These are phyloP conservation scores for Tachycineta bicolor DNA, from an alignment of 2,113 vertebrate genomes.

Conservation along the genomic window DNA sequence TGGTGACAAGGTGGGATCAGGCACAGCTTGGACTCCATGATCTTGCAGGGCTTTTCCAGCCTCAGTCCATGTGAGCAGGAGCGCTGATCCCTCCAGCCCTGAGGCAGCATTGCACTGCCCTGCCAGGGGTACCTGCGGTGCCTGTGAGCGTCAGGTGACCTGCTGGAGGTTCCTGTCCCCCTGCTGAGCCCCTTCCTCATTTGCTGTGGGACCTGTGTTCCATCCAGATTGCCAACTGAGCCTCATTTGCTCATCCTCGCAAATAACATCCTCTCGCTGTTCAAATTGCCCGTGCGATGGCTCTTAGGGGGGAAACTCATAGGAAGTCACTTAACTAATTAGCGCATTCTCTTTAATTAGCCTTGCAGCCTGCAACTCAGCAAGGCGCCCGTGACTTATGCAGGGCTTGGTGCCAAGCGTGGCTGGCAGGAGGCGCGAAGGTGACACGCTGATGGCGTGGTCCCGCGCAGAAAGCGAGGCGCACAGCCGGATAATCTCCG, in stretches of 20 bases:
- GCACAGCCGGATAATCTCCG: not conserved
- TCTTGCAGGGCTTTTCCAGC: not conserved
- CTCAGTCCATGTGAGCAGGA: not conserved
- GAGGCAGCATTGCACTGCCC: not conserved
- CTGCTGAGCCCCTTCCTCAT: not conserved
- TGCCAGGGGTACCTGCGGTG: not conserved
- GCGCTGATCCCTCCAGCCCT: not conserved
- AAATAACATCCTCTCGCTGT: not conserved
- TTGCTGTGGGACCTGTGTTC: not conserved
- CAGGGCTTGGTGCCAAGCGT: not conserved
- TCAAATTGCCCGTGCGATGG: not conserved
- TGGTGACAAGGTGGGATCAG: accelerated
- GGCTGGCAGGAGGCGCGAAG: not conserved
- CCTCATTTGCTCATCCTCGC: not conserved
- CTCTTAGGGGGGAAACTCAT: not conserved
- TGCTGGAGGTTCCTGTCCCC: not conserved
- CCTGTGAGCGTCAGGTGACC: not conserved
- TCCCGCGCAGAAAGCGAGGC: not conserved
- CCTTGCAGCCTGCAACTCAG: not conserved
- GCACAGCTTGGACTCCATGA: not conserved
- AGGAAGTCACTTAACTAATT: conserved; percentile 8
- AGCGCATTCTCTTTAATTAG: not conserved
- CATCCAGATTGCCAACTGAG: not conserved
- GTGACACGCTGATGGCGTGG: not conserved
- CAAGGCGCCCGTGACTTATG: not conserved